Evolutionary conservation across 1,140 invertebrate genomes (phyloP), one percentile per base, ranked within the genome.

Genomic region (Aphelenchoides fujianensis): DNA sequence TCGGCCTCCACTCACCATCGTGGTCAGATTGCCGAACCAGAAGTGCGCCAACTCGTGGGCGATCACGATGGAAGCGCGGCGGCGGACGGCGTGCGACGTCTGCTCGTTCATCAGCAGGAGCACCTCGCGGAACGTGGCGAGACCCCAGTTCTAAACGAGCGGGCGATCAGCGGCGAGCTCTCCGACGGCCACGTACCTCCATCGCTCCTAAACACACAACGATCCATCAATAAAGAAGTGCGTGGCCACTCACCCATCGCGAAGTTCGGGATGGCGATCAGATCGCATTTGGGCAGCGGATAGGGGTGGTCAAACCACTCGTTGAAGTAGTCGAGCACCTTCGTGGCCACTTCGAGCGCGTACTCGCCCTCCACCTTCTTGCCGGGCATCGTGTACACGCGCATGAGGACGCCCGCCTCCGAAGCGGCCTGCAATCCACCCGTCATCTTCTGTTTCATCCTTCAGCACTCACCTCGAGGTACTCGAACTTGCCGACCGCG

Each of bases 11-110:
- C 52, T 63, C 31, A 82, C 82, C 82, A 83, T 83, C 28, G 82
- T 84, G 9, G 80, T 73, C 27, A 85, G 69, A 68, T 85, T 73
- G 34, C 83, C 83, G 55, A 85, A 83, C 82, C 82, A 84, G 34
- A 82, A 70, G 71, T 97, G 94, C 16, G 93, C 92, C 63, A 95
- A 86, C 86, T 97, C 94, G 85, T 97, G 94, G 0, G 91, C 89
- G 31, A 95, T 89, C 0, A 93, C 90, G 0, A 89, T 88, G 0
- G 91, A 91, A 0, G 93, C 89, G 0, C 89, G 84, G 66, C 91
- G 89, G 78, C 91, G 80, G 27, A 72, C 68, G 7, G 67, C 23
- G 19, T 53, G 76, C 9, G 82, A 80, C 0, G 91, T 91, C 0
- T 88, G 88, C 35, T 89, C 87, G 80, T 92, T 89, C 78, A 90